Evolutionary conservation across 2,797 vertebrate species (phyloP), one percentile per base, ranked within the genome.

Genomic region (Okamejei kenojei): DNA sequence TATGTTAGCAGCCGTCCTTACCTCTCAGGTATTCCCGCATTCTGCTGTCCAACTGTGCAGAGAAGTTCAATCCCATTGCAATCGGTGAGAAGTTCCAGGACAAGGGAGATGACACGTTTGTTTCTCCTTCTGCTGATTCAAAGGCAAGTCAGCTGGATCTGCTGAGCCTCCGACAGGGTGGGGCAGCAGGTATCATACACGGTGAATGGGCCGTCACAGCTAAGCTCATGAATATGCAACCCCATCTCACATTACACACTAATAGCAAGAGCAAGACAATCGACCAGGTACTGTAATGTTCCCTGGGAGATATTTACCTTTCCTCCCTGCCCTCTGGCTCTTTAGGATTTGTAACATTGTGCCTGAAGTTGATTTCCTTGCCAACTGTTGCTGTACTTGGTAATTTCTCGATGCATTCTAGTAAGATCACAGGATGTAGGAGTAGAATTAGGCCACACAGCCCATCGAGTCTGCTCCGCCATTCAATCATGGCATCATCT

Each of bases 161-260:
- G 0, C 84, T 68, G 1, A 1, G n/a, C 7, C 29, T 88, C 61
- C 8, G 17, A 19, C 0, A 21, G 63, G n/a, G 63, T 23, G 63
- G 65, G 84, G n/a, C 61, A 35, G 10, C 1, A 1, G 32, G 17
- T 19, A 68, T 21, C 61, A 32, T 7, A 8, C 82, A 63, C 26
- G 15, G 54, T 23, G 29, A 6, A 29, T 54, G 15, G 29, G 29
- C 82, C 17, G 45, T 32, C 82, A 9, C 35, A 63, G 23, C n/a
- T 65, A 29, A 35, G 84, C 1, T 68, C 84, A 88, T 35, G 63
- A 88, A 88, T 68, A 88, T 88, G 84, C 32, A 88, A 88, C 7
- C 8, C 0, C 2, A 7, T 88, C 84, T 88, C 84, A 65, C 13
- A 9, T 86, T 86, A 86, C 82, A 68, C 58, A 32, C 29, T 63